Base-by-base conservation (phyloP, 2,888 invertebrate species). In the Eudasyphora cyanicolor region DNA sequence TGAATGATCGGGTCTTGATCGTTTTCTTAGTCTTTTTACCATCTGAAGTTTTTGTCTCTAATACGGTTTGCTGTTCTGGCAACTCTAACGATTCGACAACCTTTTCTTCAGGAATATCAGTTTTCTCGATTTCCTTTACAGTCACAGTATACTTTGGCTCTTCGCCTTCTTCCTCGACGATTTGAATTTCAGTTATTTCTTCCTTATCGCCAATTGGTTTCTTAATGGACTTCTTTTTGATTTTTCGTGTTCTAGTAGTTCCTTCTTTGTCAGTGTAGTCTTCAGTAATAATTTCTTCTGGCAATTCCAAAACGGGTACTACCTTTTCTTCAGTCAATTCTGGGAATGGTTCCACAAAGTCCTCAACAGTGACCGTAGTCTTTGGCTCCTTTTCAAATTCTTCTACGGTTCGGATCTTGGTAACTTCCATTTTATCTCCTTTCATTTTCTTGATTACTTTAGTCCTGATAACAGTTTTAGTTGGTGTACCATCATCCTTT, bases 131-230 rank as follows among this genome's bases (percentile, higher is more conserved):
- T 54, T 91, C 90, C 38, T 87, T 89, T 1, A 91, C 82, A 14
- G 86, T 88, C n/a, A 91, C 85, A 14, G 82, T 80, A 79, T 88
- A 89, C 8, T 85, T 79, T 0, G 93, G 93, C 77, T 92, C 88
- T 75, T 90, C 88, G 12, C 91, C 92, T 79, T 92, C 93, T 86
- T 92, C 90, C 86, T 91, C 91, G 49, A 92, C 89, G 21, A 93
- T 93, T 70, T 91, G 88, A 69, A 93, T 93, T 90, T 93, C 92
- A 0, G 92, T 93, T 14, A 92, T 87, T 87, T 93, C 92, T 54
- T 92, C 89, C 86, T 90, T 92, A 57, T 89, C 87, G 70, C 91
- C 92, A 84, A 92, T 87, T 0, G 90, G 91, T 86, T 92, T 93
- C 78, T 90, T 93, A 49, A 93, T 90, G 0, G 91, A 88, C 32